Evolutionary conservation across 2,797 vertebrate genomes (phyloP), one percentile per base, ranked within the genome.

Genomic region (Anguilla megastoma): DNA sequence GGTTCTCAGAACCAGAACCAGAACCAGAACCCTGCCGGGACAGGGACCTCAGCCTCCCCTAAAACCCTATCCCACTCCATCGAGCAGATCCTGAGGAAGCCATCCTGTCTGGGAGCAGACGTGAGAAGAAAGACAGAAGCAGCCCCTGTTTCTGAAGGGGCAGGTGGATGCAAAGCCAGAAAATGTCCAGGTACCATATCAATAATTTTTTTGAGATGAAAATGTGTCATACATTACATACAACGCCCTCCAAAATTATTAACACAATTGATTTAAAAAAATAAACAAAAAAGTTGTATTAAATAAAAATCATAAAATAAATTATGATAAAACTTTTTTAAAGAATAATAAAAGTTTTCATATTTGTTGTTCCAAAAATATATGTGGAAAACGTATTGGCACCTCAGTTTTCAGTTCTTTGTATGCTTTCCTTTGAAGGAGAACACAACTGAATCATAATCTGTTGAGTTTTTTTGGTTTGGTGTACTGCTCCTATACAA

Each of bases 31-130:
- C 27, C 83, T 0, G 4, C 54, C n/a, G 24, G 30, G 33, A 83
- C 7, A 24, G 54, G 45, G 52, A 21, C 3, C 24, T n/a, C 54
- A 58, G 84, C 82, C 41, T 58, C 90, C 2, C 2, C 74, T 1
- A 94, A 92, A 87, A 92, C 84, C 63, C 89, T 95, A 27, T 88
- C 84, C 0, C 94, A 95, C 88, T 95, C 95, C 0, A 95, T 95
- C 8, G 94, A 95, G 33, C 94, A 95, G 87, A 95, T 95, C 80
- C 91, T 95, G 71, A 91, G 88, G 88, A 94, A 90, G 80, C 92
- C 94, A 0, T 21, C 79, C 0, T 90, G 88, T 88, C 45, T 89
- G 74, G 85, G 86, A n/a, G 89, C 76, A 69, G 91, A 92, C n/a
- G 88, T 10, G 33, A 86, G 48, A 87, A 86, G 79, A 45, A 86